Percentiles rank a stretch among this genome's conserved stretches.
Evolutionary conservation across 2,113 vertebrate genomes (phyloP).

Genomic region (Nestor notabilis): DNA sequence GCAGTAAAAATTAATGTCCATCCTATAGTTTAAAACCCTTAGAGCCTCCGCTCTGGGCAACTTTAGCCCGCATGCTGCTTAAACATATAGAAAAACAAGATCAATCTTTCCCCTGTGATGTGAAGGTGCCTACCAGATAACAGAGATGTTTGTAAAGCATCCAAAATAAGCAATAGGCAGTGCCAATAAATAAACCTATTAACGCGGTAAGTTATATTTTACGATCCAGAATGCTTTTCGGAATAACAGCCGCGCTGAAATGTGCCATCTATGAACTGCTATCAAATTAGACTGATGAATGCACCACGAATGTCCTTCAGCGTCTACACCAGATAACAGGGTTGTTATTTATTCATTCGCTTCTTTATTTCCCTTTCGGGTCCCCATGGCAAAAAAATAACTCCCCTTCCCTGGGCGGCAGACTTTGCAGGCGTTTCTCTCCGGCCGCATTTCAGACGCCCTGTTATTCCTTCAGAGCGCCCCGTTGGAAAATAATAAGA

Average conservation of each 20-base stretch:
- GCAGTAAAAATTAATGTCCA: conserved; percentile 78
- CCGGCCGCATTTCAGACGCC: not conserved
- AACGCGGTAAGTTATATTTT: conserved; percentile 83
- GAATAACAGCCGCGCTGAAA: conserved; percentile 72
- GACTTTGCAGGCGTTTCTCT: not conserved
- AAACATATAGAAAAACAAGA: conserved; percentile 48
- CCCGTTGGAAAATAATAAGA: not conserved
- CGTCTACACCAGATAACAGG: conserved; percentile 35
- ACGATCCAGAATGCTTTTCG: conserved; percentile 79
- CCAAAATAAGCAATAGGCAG: conserved; percentile 84
- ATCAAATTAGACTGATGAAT: conserved; percentile 66
- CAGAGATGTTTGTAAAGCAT: conserved; percentile 81
- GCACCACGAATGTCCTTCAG: conserved; percentile 38
- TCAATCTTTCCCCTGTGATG: conserved; percentile 56
- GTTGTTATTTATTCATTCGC: conserved; percentile 22
- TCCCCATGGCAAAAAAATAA: not conserved
- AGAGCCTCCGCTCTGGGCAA: conserved; percentile 13
- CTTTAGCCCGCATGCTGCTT: conserved; percentile 20
- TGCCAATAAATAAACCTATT: conserved; percentile 85
- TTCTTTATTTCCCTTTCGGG: conserved; percentile 21
- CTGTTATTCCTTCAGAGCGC: not conserved
- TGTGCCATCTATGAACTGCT: conserved; percentile 58
- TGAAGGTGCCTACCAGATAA: conserved; percentile 76
- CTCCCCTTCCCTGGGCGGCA: not conserved
- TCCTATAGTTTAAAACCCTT: conserved; percentile 62